Conservation (phyloP, 2,113 vertebrate genomes). For the Grammomys surdaster region DNA sequence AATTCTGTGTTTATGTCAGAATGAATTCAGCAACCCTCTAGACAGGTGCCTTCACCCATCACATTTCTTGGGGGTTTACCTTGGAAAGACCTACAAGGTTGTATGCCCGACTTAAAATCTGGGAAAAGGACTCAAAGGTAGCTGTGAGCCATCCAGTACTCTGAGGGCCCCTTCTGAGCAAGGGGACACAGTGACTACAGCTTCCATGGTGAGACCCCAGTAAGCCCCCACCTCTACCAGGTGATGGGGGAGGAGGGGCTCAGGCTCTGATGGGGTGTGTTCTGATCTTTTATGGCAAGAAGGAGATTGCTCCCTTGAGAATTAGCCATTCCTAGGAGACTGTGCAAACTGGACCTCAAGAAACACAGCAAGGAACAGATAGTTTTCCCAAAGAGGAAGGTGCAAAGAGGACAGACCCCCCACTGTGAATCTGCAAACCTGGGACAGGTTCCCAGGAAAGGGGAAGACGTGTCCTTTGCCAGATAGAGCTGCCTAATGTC, state of each 20-base stretch:
- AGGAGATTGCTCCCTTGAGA: neutral
- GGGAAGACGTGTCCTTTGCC: neutral
- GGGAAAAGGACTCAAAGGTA: neutral
- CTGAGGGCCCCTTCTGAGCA: neutral
- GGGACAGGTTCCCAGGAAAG: neutral
- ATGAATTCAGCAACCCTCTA: neutral
- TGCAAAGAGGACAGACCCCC: no score
- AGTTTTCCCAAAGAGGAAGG: neutral
- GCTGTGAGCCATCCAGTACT: neutral
- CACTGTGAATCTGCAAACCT: neutral
- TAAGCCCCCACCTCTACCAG: neutral
- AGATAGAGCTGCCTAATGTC: neutral
- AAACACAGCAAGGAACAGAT: neutral
- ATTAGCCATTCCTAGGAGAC: neutral
- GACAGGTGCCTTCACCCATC: neutral
- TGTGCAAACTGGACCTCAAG: neutral
- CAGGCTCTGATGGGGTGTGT: neutral
- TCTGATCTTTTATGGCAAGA: neutral
- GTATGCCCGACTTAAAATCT: neutral
- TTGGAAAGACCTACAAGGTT: neutral
- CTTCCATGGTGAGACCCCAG: no score
- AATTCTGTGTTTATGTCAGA: neutral
- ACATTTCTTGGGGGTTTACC: neutral
- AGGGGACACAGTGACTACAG: no score
- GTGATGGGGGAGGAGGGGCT: neutral